Percentiles rank a stretch among this genome's conserved stretches.
Conservation (phyloP, 2,888 invertebrate genomes). For the Myathropa florea region DNA sequence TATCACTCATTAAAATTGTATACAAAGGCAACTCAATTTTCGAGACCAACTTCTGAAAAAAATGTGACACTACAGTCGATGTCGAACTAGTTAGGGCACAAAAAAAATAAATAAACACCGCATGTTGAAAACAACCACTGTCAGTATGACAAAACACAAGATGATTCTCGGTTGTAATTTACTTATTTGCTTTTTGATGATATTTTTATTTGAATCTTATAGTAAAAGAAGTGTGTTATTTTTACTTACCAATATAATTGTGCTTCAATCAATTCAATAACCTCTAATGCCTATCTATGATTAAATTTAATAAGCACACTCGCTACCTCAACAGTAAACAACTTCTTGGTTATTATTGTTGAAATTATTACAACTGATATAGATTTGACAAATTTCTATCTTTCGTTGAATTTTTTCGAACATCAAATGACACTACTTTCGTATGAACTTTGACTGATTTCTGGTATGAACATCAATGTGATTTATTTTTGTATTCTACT, state of each 20-base stretch:
- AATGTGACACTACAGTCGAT: slow-evolving; percentile 54
- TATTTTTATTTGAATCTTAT: neutral
- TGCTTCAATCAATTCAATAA: slow-evolving; percentile 29
- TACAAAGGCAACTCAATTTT: neutral
- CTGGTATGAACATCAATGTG: too few relatives aligned
- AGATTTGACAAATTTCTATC: neutral
- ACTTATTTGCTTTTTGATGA: neutral
- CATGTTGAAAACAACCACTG: slow-evolving; percentile 52
- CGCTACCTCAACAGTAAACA: slow-evolving; percentile 20
- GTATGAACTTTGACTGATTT: too few relatives aligned
- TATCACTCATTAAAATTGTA: neutral
- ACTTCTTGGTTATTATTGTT: slow-evolving; percentile 1
- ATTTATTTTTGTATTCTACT: too few relatives aligned
- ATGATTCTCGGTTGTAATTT: neutral
- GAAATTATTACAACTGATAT: neutral
- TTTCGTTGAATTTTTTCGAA: neutral
- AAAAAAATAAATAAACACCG: slow-evolving; percentile 55
- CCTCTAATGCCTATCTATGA: slow-evolving; percentile 25
- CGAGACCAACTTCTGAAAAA: slow-evolving; percentile 31
- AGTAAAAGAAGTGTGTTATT: neutral
- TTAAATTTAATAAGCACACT: neutral
- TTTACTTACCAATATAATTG: slow-evolving; percentile 45
- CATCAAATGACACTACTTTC: neutral
- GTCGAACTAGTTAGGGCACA: slow-evolving; percentile 8
- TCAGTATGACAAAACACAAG: neutral